Evolutionary conservation across 2,888 invertebrate species (phyloP).

Genomic region (Oscheius sp.): DNA sequence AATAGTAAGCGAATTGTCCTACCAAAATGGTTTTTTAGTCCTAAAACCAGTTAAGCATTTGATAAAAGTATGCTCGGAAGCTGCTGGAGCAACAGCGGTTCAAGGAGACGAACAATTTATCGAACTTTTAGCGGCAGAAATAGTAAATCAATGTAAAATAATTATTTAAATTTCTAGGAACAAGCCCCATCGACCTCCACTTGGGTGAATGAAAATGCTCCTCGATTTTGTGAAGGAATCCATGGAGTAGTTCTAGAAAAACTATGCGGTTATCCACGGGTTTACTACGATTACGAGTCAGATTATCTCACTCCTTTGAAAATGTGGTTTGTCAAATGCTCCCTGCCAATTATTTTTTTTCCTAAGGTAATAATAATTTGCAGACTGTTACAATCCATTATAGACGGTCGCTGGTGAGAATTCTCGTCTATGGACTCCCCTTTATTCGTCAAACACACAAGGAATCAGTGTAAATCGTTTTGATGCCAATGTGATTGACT

Average conservation of each 20-base stretch:
- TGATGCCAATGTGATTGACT: constrained; percentile 64
- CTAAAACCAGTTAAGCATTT: constrained; percentile 43
- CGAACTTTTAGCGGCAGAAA: constrained; percentile 37
- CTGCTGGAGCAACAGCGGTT: constrained; percentile 44
- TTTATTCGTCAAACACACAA: constrained; percentile 58
- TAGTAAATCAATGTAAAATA: constrained; percentile 43
- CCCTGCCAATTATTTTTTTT: constrained; percentile 56
- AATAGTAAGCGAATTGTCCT: constrained; percentile 2
- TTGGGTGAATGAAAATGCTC: constrained; percentile 32
- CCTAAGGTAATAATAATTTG: constrained; percentile 34
- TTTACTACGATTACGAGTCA: constrained; percentile 42
- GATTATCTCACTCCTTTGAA: constrained; percentile 60
- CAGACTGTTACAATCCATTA: no score
- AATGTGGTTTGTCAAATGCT: constrained; percentile 56
- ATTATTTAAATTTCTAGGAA: background rate
- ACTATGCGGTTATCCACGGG: constrained; percentile 13
- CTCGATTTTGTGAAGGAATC: constrained; percentile 37
- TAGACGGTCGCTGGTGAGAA: background rate
- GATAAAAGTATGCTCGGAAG: constrained; percentile 55
- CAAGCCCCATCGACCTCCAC: background rate
- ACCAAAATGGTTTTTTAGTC: background rate
- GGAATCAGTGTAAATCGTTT: constrained; percentile 67
- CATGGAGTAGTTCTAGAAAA: constrained; percentile 30
- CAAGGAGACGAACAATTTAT: constrained; percentile 51
- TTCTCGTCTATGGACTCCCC: constrained; percentile 45